phyloP scores from a whole-genome alignment of 2,888 invertebrate genomes.

The Trachelus tabidus region DNA sequence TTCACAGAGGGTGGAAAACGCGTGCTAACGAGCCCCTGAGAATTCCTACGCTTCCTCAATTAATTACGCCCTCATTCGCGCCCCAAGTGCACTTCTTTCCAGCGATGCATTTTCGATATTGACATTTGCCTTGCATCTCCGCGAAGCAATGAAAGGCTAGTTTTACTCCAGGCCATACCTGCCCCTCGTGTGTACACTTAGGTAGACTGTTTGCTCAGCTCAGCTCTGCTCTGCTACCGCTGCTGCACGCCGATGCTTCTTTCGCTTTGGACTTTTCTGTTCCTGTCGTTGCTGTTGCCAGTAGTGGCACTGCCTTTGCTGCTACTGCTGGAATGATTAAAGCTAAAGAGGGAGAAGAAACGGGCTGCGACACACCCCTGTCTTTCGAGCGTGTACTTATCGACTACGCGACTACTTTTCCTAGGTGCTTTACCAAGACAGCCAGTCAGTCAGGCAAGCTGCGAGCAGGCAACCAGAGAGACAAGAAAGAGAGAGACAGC shows the following conservation, averaged over 20 bases:
- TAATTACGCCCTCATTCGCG: conserved; percentile 65
- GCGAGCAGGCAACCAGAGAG: not conserved
- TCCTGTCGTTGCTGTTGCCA: too few species aligned
- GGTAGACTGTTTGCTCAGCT: conserved; percentile 5
- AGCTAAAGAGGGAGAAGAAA: conserved; percentile 3
- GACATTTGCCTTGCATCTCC: conserved; percentile 59
- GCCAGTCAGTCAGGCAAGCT: not conserved
- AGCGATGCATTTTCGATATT: conserved; percentile 56
- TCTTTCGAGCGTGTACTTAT: conserved; percentile 63
- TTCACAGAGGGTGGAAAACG: conserved; percentile 15
- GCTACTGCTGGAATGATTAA: too few species aligned
- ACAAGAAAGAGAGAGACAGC: not conserved
- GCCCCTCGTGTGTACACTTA: not conserved
- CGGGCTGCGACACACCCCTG: conserved; percentile 49
- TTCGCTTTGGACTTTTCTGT: too few species aligned
- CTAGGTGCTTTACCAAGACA: conserved; percentile 25
- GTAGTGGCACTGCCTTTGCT: too few species aligned
- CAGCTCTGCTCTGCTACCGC: conserved; percentile 8
- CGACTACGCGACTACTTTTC: conserved; percentile 51
- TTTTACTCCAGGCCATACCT: not conserved
- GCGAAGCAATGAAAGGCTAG: not conserved
- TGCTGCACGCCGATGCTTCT: too few species aligned
- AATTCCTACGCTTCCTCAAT: conserved; percentile 51
- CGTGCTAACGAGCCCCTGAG: conserved; percentile 25
- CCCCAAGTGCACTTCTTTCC: conserved; percentile 48